phyloP scores from a whole-genome alignment of 1,140 invertebrate genomes.

The Glomeris maerens region DNA sequence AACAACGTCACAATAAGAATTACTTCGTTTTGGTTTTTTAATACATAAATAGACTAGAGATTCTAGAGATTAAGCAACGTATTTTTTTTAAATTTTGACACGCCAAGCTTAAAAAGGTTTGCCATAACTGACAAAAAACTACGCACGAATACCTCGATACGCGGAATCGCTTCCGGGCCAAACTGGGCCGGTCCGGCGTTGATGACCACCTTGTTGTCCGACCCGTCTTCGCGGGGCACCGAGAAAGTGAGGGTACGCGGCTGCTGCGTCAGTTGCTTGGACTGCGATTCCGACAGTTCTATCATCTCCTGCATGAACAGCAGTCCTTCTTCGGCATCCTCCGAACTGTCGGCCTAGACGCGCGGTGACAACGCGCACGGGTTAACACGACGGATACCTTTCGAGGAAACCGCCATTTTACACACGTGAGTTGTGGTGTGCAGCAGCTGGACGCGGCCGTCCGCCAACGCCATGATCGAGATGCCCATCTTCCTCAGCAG shows the following conservation, averaged over 20 bases:
- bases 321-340: conserved; percentile 80
- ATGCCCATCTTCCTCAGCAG: conserved; percentile 88
- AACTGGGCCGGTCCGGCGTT: conserved; percentile 84
- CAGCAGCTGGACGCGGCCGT: conserved; percentile 78
- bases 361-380: background rate
- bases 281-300: conserved; percentile 62
- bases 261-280: conserved; percentile 42
- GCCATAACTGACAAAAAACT: background rate
- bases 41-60: too few relatives aligned
- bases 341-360: conserved; percentile 57
- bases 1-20: too few relatives aligned
- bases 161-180: conserved; percentile 49
- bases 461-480: conserved; percentile 65
- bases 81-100: too few relatives aligned
- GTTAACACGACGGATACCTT: background rate
- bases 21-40: too few relatives aligned
- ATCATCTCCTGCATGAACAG: conserved; percentile 97
- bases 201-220: conserved; percentile 32
- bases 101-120: background rate
- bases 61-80: too few relatives aligned
- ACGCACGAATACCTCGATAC: background rate
- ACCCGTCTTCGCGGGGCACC: conserved; percentile 17
- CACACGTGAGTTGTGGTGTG: conserved; percentile 43
- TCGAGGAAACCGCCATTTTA: conserved; percentile 9
- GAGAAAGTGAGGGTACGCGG: conserved; percentile 41